Evolutionary conservation across 1,140 invertebrate species (phyloP).

Genomic region (Camponotus pennsylvanicus): DNA sequence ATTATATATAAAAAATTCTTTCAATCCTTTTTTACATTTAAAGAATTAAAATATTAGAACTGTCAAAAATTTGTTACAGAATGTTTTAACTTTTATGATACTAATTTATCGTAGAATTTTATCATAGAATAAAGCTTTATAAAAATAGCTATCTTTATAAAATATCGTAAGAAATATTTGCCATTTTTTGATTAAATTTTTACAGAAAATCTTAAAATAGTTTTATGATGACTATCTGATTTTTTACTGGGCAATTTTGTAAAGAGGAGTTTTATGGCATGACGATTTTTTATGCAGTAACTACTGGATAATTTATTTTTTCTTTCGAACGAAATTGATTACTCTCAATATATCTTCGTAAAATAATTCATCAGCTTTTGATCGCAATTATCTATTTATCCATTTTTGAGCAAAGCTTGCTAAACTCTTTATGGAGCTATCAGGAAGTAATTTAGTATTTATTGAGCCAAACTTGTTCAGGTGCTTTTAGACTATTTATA

Average conservation of each 20-base stretch:
- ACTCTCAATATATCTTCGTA: background rate
- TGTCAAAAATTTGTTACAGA: background rate
- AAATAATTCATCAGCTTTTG: background rate
- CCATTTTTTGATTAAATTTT: background rate
- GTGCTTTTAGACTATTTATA: conserved; percentile 26
- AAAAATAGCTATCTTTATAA: background rate
- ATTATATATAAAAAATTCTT: background rate
- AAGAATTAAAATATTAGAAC: background rate
- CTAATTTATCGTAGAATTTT: background rate
- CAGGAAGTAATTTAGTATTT: conserved; percentile 15
- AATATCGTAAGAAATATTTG: background rate
- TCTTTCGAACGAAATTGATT: background rate
- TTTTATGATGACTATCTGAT: background rate
- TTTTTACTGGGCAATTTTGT: background rate
- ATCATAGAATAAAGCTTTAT: background rate
- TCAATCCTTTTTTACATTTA: background rate
- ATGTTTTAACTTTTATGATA: background rate
- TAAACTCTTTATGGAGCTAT: background rate
- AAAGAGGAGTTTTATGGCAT: background rate
- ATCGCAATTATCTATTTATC: background rate
- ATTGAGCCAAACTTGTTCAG: conserved; percentile 20
- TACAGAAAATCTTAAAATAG: background rate
- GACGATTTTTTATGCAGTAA: background rate
- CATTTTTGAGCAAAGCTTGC: background rate
- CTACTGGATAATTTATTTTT: background rate